Evolutionary conservation across 2,113 vertebrate species (phyloP), one percentile per base, ranked within the genome.

Genomic region (Phasianus colchicus): DNA sequence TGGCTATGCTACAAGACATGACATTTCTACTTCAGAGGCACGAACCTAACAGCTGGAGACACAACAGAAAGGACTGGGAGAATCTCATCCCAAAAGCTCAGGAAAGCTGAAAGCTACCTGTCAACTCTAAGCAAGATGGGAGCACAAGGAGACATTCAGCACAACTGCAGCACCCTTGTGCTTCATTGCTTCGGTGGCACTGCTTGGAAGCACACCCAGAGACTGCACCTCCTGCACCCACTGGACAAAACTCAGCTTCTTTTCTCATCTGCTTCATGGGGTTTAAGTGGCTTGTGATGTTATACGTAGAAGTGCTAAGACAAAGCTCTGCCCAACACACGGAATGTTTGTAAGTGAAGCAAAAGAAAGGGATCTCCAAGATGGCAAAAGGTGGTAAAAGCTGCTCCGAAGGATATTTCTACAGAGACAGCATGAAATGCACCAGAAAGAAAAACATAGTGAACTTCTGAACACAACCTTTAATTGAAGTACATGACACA

Each of bases 21-120:
- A 67, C 54, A 78, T 72, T 38, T 52, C 47, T 73, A 74, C 83
- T 89, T 84, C 85, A 93, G 72, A 90, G 69, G 52, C 57, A 95
- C 88, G 88, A 86, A 83, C 21, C 16, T 50, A 93, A 86, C 69
- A 88, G 86, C 80, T 94, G 61, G 60, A 4, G 8, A 88, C 69
- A 89, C 61, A 81, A 38, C 30, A 16, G 81, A 75, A 83, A 81
- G 34, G n/a, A 32, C 69, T 61, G 47, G 32, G 47, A 94, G 16
- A 58, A 76, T 13, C 38, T 72, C 30, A 27, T 9, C 36, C 73
- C 64, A 92, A 91, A 61, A 43, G n/a, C 65, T 80, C 57, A 15
- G 30, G 42, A 38, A 80, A 83, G 10, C 15, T 67, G 24, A 50
- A 30, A 40, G 76, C 67, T 54, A 78, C 36, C 65, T 75, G 38